These are phyloP conservation scores for Teleogryllus oceanicus DNA, from an alignment of 2,888 invertebrate genomes.

Conservation along the genomic window DNA sequence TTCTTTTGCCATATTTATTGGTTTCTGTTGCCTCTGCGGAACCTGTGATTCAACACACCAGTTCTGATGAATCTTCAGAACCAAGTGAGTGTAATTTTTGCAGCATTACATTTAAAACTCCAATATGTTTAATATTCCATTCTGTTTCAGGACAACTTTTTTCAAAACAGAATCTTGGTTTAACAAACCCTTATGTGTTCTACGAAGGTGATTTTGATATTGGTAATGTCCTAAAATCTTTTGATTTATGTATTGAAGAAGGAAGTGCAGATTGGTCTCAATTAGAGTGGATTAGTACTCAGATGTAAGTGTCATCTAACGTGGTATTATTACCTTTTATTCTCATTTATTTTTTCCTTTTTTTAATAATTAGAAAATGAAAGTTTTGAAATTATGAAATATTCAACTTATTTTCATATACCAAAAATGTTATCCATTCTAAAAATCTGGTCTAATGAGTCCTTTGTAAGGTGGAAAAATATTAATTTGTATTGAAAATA, in stretches of 20 bases:
- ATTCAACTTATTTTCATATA: too few species aligned
- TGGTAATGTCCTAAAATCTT: conserved; percentile 57
- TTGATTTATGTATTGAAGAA: conserved; percentile 61
- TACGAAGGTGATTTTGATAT: conserved; percentile 57
- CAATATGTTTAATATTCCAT: neutral
- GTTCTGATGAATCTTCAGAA: neutral
- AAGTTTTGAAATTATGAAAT: too few species aligned
- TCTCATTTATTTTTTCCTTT: conserved; percentile 39
- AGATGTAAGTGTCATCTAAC: conserved; percentile 54
- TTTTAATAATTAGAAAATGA: too few species aligned
- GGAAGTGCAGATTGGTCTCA: conserved; percentile 62
- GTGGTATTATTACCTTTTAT: too few species aligned
- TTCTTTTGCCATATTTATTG: conserved; percentile 48
- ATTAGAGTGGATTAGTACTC: conserved; percentile 64
- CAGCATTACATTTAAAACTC: too few species aligned
- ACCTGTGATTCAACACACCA: conserved; percentile 43
- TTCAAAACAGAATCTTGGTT: conserved; percentile 48
- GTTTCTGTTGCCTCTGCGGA: conserved; percentile 46
- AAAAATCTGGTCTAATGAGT: neutral
- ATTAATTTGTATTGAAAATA: neutral
- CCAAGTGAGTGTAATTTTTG: neutral
- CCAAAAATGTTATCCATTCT: neutral
- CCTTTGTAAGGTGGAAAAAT: neutral
- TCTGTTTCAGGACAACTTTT: conserved; percentile 50
- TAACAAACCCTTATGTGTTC: conserved; percentile 62